These are phyloP conservation scores for Turritopsis rubra DNA, from an alignment of 30 jellyfish, hydroid and myxozoan species.

Conservation along the genomic window DNA sequence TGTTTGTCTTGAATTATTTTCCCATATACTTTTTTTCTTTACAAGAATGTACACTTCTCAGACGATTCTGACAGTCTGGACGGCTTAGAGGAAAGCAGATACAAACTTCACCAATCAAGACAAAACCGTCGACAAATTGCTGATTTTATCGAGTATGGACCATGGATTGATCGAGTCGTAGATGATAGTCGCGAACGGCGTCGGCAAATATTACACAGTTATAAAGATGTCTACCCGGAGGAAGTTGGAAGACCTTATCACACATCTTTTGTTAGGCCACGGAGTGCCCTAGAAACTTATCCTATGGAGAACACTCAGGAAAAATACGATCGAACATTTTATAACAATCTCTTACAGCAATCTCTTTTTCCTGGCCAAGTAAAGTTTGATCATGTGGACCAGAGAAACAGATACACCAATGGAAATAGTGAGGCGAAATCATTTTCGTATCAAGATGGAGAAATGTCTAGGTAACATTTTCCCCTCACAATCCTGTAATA, in stretches of 20 bases:
- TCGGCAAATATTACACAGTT: background rate
- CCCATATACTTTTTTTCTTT: too few relatives aligned
- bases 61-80: background rate
- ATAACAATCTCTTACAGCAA: background rate
- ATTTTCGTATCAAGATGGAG: background rate
- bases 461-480: background rate
- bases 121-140: background rate
- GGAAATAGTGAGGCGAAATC: background rate
- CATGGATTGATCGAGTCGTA: conserved; percentile 15
- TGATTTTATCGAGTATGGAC: conserved; percentile 12
- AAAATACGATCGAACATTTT: background rate
- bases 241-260: background rate
- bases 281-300: background rate
- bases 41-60: background rate
- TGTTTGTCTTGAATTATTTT: background rate
- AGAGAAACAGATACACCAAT: background rate
- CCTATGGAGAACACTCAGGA: background rate
- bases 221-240: background rate
- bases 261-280: background rate
- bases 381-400: background rate
- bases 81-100: background rate
- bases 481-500: too few relatives aligned
- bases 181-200: conserved; percentile 5
- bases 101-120: background rate
- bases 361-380: background rate